A percentile compares a stretch with the other conserved stretches of the same genome.
These are phyloP conservation scores for Toxostoma redivivum DNA, from an alignment of 2,113 vertebrate genomes.

Conservation along the genomic window DNA sequence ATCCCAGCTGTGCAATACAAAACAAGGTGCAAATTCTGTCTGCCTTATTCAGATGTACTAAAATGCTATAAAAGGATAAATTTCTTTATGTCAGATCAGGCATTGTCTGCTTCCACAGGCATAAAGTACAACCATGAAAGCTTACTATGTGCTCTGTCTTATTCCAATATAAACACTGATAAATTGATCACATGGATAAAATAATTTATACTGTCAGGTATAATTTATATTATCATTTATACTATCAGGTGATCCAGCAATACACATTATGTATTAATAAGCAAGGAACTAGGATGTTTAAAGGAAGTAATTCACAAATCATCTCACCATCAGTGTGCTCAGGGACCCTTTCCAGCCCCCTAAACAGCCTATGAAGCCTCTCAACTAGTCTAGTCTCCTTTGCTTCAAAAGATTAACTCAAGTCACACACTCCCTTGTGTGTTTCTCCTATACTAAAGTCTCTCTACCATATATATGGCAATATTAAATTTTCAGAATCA, in stretches of 20 bases:
- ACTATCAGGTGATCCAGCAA: neutral
- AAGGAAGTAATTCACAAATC: neutral
- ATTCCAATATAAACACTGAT: neutral
- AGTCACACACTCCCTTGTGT: neutral
- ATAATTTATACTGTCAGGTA: neutral
- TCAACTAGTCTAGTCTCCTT: neutral
- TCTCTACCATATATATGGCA: neutral
- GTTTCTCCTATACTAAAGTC: neutral
- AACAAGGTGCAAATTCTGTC: neutral
- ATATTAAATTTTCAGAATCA: neutral
- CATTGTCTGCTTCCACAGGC: neutral
- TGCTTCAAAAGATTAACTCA: neutral
- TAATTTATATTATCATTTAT: neutral
- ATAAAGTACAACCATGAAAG: neutral
- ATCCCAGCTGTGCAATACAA: neutral
- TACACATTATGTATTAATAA: neutral
- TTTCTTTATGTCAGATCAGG: neutral
- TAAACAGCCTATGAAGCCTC: neutral
- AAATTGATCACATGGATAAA: neutral
- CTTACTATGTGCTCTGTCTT: neutral
- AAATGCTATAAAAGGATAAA: neutral
- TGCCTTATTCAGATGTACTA: neutral
- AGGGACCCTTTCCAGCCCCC: neutral
- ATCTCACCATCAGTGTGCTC: neutral
- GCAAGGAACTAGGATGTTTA: neutral